Base-by-base conservation (phyloP, 2,888 invertebrate species). In the Epinotia brunnichana region DNA sequence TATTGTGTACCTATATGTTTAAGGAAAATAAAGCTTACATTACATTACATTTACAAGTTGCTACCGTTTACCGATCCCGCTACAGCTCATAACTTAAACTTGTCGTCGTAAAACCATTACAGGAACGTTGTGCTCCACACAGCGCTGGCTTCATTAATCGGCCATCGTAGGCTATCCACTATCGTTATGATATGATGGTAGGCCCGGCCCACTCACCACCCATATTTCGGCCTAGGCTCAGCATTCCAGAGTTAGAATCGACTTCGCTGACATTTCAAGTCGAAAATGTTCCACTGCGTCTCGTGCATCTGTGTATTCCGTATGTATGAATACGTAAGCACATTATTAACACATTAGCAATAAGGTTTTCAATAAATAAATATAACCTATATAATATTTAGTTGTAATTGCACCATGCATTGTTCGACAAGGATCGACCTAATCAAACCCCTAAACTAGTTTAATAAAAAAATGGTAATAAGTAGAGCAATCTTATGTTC, bases 131-230 rank as follows among this genome's bases (percentile, higher is more conserved):
- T 88, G 87, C 83, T 85, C 85, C 86, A 85, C 86, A 87, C 86
- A 87, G 86, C 84, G 84, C 82, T 81, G 87, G 90, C 91, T 92
- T 92, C 91, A 92, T 92, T 92, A 92, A 91, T 92, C 91, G 92
- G 83, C 89, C 84, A 90, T 90, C 89, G 89, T 87, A 90, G 91
- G 90, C 90, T 90, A 90, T 90, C 90, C 85, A 81, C 83, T 80
- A 84, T 82, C 83, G 87, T 87, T 88, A 88, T 89, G 87, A 88
- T 89, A 88, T 86, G 87, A 87, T 83, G 85, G 79, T 84, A 85
- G 86, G 86, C 87, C 83, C 83, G 86, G 86, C 87, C 83, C 83
- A 85, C 84, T 81, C 84, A 81, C 83, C 83, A 29, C 11, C 60
- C 66, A 54, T 54, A 44, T 71, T 67, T 71, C 35, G 59, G 29